A percentile compares a stretch with the other conserved stretches of the same genome.
phyloP scores from a whole-genome alignment of 2,113 vertebrate genomes.

The Naja naja region DNA sequence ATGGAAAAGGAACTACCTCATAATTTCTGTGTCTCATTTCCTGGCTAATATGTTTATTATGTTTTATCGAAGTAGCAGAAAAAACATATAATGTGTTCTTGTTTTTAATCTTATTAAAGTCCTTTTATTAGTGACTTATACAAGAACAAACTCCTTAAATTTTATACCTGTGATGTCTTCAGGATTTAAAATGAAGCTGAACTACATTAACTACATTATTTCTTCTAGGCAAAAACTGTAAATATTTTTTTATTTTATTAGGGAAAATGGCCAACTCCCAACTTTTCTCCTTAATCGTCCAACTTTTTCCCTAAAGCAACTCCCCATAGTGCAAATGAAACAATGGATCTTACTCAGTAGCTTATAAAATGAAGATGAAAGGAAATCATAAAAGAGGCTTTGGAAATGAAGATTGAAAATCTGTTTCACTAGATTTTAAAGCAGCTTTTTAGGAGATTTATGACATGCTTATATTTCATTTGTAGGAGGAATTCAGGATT shows the following conservation, averaged over 20 bases:
- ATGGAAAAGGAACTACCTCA: neutral
- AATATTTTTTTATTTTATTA: neutral
- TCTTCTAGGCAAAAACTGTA: neutral
- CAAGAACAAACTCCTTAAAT: neutral
- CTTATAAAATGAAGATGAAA: neutral
- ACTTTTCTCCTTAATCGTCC: neutral
- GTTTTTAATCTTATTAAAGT: neutral
- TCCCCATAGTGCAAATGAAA: neutral
- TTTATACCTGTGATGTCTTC: neutral
- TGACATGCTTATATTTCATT: neutral
- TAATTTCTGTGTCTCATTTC: slow-evolving; percentile 13
- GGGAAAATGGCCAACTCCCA: neutral
- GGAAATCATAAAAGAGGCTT: neutral
- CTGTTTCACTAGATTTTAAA: neutral
- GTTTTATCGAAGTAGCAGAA: neutral
- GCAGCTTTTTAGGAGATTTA: neutral
- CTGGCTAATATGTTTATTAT: neutral
- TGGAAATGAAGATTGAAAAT: neutral
- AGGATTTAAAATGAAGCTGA: neutral
- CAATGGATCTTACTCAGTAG: neutral
- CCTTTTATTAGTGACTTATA: neutral
- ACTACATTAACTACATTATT: no score
- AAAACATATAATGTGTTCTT: neutral
- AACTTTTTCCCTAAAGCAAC: neutral
- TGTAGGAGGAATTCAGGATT: neutral